Evolutionary conservation across 2,888 invertebrate species (phyloP).

Genomic region (Chamaedrilus cognettii): DNA sequence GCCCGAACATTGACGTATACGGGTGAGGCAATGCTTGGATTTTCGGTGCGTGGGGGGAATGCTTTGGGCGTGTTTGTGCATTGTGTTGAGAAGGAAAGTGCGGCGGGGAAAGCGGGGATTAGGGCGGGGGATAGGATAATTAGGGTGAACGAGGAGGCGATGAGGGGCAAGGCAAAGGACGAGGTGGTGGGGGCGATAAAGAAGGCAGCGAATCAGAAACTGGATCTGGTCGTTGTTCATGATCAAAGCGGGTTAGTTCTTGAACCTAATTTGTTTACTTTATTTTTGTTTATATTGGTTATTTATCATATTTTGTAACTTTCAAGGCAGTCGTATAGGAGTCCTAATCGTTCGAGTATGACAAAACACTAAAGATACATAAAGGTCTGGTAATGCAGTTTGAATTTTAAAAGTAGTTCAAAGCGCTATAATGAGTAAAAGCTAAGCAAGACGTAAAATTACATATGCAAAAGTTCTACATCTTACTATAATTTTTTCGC

Average conservation of each 20-base stretch:
- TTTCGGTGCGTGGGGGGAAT: slow-evolving; percentile 36
- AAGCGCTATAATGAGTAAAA: too few relatives aligned
- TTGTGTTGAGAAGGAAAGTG: slow-evolving; percentile 25
- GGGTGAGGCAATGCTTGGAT: slow-evolving; percentile 18
- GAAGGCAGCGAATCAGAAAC: slow-evolving; percentile 3
- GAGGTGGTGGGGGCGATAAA: slow-evolving; percentile 30
- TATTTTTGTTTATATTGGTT: too few relatives aligned
- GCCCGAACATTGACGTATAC: neutral
- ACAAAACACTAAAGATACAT: too few relatives aligned
- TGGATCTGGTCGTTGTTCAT: slow-evolving; percentile 25
- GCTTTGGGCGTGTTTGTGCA: slow-evolving; percentile 36
- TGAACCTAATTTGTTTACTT: neutral
- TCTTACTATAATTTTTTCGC: too few relatives aligned
- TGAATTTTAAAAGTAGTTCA: neutral
- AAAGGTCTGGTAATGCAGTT: too few relatives aligned
- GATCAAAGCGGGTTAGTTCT: slow-evolving; percentile 18
- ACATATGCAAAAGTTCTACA: too few relatives aligned
- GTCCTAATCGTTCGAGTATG: too few relatives aligned
- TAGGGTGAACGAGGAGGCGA: slow-evolving; percentile 25
- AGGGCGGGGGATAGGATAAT: slow-evolving; percentile 35
- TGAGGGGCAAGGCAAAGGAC: slow-evolving; percentile 32
- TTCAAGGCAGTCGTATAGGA: too few relatives aligned
- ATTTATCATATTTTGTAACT: too few relatives aligned
- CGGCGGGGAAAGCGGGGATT: slow-evolving; percentile 33
- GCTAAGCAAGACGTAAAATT: too few relatives aligned